These are phyloP conservation scores for Myopa testacea DNA, from an alignment of 2,888 invertebrate genomes.

Conservation along the genomic window DNA sequence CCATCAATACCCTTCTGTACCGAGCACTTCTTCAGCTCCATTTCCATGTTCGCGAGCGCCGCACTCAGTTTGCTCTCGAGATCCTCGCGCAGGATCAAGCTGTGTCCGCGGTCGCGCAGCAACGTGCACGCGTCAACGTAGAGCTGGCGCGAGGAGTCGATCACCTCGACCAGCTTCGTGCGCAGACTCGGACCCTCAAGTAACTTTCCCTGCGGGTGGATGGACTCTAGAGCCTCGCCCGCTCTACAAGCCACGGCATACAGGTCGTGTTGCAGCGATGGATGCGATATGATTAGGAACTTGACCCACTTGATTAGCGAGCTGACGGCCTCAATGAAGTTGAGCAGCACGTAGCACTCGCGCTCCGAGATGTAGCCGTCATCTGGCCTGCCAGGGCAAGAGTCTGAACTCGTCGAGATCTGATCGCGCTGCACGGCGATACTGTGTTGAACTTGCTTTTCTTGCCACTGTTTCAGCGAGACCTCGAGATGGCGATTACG, in stretches of 20 bases:
- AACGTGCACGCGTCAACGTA: constrained; percentile 81
- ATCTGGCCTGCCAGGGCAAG: constrained; percentile 53
- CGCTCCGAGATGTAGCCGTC: constrained; percentile 70
- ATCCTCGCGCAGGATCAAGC: constrained; percentile 75
- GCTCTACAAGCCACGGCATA: constrained; percentile 81
- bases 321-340: constrained; percentile 85
- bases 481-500: constrained; percentile 91
- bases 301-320: constrained; percentile 88
- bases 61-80: constrained; percentile 77
- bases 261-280: constrained; percentile 78
- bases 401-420: constrained; percentile 66
- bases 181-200: constrained; percentile 81
- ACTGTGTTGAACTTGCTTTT: constrained; percentile 78
- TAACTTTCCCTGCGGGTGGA: constrained; percentile 86
- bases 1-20: constrained; percentile 69
- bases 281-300: constrained; percentile 76
- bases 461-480: constrained; percentile 88
- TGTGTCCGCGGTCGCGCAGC: constrained; percentile 76
- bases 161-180: constrained; percentile 76
- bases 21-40: constrained; percentile 77
- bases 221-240: constrained; percentile 76
- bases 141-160: constrained; percentile 70
- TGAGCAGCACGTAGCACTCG: constrained; percentile 72
- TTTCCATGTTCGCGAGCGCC: constrained; percentile 77
- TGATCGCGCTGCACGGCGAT: constrained; percentile 69